Percentiles rank a stretch among this genome's conserved stretches.
These are phyloP conservation scores for Leuciscus waleckii DNA, from an alignment of 2,797 vertebrate genomes.

Conservation along the genomic window DNA sequence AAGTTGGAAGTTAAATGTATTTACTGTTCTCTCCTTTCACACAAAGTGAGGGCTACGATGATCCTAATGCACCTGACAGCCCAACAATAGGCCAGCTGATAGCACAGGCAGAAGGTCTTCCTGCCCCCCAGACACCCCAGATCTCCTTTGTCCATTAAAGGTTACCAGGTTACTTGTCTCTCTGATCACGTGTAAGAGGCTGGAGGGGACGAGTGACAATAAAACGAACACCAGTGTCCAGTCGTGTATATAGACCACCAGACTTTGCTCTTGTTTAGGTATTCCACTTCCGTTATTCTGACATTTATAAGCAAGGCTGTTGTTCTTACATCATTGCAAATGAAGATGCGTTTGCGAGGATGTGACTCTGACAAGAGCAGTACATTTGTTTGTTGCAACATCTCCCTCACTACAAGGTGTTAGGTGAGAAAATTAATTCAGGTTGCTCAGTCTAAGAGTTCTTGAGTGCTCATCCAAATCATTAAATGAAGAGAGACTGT, in stretches of 20 bases:
- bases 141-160: slow-evolving; percentile 60
- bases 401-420: slow-evolving; percentile 31
- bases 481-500: slow-evolving; percentile 47
- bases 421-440: slow-evolving; percentile 46
- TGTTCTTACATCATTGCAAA: slow-evolving; percentile 36
- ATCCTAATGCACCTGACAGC: slow-evolving; percentile 62
- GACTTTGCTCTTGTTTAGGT: slow-evolving; percentile 48
- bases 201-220: slow-evolving; percentile 38
- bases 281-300: not conserved
- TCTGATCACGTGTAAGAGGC: slow-evolving; percentile 67
- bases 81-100: slow-evolving; percentile 43
- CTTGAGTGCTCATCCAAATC: slow-evolving; percentile 52
- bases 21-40: slow-evolving; percentile 48
- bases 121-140: slow-evolving; percentile 45
- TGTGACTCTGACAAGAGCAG: slow-evolving; percentile 45
- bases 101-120: slow-evolving; percentile 48
- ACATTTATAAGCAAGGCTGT: slow-evolving; percentile 35
- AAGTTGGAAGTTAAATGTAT: slow-evolving; percentile 58
- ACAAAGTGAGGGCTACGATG: slow-evolving; percentile 52
- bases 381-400: slow-evolving; percentile 46
- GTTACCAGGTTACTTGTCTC: slow-evolving; percentile 52
- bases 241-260: not conserved
- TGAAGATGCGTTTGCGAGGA: slow-evolving; percentile 33
- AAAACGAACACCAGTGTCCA: slow-evolving; percentile 50
- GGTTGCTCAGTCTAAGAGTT: slow-evolving; percentile 38